These are phyloP conservation scores for Physeter macrocephalus DNA, from an alignment of 2,113 vertebrate genomes.

Conservation along the genomic window DNA sequence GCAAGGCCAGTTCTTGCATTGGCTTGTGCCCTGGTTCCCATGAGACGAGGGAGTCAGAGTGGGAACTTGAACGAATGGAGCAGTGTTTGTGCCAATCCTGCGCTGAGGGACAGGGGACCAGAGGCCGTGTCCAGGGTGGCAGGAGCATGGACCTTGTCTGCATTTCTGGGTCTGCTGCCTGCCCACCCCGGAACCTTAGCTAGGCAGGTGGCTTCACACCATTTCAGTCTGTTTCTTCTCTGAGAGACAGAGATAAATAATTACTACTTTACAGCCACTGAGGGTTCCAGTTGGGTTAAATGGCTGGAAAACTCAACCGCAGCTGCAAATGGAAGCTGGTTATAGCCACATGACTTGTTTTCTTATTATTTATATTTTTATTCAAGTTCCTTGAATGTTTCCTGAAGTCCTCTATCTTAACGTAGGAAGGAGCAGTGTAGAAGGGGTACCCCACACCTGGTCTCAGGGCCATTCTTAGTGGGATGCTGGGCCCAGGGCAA, in stretches of 20 bases:
- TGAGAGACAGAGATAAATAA: background rate
- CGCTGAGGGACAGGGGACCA: background rate
- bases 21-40: background rate
- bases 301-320: background rate
- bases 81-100: background rate
- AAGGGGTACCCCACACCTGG: background rate
- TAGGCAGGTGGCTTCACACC: background rate
- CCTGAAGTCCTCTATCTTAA: background rate
- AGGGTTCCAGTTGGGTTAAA: background rate
- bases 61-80: background rate
- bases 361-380: background rate
- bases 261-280: background rate
- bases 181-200: background rate
- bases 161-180: background rate
- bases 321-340: background rate
- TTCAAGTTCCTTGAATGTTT: background rate
- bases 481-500: background rate
- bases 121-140: background rate
- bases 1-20: background rate
- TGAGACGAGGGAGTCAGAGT: background rate
- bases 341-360: background rate
- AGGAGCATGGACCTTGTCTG: background rate
- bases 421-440: background rate
- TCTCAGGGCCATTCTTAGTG: background rate
- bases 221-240: background rate